phyloP scores from a whole-genome alignment of 2,888 invertebrate genomes.

The Coleophora flavipennella region DNA sequence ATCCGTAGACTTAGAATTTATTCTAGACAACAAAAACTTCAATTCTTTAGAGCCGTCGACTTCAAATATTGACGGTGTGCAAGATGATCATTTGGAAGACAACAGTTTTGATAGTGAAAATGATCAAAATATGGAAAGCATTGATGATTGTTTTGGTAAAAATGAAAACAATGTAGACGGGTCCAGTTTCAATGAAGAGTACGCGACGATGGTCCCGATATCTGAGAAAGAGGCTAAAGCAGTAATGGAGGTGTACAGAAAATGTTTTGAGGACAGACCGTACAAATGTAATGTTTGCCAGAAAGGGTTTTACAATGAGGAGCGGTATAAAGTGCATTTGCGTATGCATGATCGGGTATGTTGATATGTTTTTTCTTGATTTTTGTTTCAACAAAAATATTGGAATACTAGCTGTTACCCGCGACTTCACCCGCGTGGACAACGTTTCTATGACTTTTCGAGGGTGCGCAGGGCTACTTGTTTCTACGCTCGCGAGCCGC shows the following conservation, averaged over 20 bases:
- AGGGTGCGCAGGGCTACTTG: too few species aligned
- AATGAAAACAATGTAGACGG: slow-evolving; percentile 30
- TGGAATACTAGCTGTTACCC: too few species aligned
- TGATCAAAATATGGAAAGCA: slow-evolving; percentile 21
- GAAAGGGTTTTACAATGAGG: slow-evolving; percentile 37
- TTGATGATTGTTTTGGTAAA: slow-evolving; percentile 12
- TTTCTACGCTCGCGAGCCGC: too few species aligned
- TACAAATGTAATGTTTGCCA: slow-evolving; percentile 39
- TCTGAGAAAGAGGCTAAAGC: slow-evolving; percentile 48
- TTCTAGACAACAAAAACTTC: slow-evolving; percentile 5
- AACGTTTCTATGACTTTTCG: too few species aligned
- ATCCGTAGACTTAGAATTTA: slow-evolving; percentile 13
- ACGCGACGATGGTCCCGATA: slow-evolving; percentile 47
- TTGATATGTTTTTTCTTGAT: too few species aligned
- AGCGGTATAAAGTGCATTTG: slow-evolving; percentile 35
- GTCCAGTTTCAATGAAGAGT: slow-evolving; percentile 44
- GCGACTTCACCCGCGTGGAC: too few species aligned
- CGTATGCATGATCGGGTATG: slow-evolving; percentile 58
- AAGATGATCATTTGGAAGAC: not conserved
- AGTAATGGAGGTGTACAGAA: slow-evolving; percentile 39
- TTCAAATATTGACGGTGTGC: slow-evolving; percentile 1
- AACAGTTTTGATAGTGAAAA: slow-evolving; percentile 14
- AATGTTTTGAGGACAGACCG: slow-evolving; percentile 23
- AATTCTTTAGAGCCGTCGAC: slow-evolving; percentile 1
- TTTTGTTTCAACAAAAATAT: too few species aligned